phyloP scores from a whole-genome alignment of 2,113 vertebrate genomes.

The Bos indicus region DNA sequence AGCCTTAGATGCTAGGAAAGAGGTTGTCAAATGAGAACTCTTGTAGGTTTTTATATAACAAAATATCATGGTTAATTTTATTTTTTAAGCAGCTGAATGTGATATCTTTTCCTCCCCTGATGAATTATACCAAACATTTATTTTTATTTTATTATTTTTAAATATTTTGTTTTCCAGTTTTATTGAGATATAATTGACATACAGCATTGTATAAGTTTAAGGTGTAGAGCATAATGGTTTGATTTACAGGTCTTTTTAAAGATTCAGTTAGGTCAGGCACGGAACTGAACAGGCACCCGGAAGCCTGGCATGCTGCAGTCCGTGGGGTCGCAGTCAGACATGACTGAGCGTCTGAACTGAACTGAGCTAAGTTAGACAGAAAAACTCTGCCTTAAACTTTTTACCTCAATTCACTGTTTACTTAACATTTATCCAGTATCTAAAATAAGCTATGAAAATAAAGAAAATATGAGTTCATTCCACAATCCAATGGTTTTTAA shows the following conservation, averaged over 20 bases:
- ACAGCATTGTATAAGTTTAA: background rate
- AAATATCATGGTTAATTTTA: background rate
- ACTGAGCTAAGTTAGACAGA: background rate
- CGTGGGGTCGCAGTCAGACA: background rate
- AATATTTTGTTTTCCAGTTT: background rate
- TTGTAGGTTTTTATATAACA: background rate
- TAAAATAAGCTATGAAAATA: background rate
- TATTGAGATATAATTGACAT: background rate
- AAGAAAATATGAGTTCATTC: slow-evolving; percentile 23
- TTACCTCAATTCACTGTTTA: background rate
- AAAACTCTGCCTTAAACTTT: background rate
- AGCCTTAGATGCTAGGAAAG: background rate
- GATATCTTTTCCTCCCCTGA: background rate
- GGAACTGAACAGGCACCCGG: background rate
- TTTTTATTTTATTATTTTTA: background rate
- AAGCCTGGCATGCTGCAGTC: background rate
- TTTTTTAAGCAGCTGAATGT: background rate
- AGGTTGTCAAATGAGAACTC: background rate
- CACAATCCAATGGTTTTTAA: background rate
- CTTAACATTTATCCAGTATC: background rate
- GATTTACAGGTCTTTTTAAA: background rate
- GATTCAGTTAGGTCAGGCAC: background rate
- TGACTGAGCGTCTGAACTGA: background rate
- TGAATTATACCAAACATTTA: background rate
- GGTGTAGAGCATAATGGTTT: background rate